Percentiles rank a stretch among this genome's conserved stretches.
phyloP scores from a whole-genome alignment of 2,113 vertebrate species.

The Nettapus auritus region DNA sequence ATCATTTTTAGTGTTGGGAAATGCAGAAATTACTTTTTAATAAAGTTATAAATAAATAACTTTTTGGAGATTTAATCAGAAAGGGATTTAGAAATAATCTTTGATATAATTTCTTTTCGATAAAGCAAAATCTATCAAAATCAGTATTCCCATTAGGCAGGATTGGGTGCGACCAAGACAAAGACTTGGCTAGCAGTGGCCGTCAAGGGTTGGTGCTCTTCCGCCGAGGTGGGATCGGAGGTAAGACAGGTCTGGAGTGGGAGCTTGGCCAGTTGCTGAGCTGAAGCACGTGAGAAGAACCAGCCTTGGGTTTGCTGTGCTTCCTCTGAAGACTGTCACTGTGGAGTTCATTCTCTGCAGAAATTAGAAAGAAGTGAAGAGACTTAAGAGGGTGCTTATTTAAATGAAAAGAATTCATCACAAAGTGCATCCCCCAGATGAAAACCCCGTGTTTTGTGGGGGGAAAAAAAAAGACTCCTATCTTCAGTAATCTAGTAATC shows the following conservation, averaged over 20 bases:
- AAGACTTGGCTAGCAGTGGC: not conserved
- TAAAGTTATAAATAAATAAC: constrained; percentile 57
- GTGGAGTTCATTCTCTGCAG: not conserved
- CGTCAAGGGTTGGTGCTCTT: constrained; percentile 41
- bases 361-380: not conserved
- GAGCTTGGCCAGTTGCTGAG: constrained; percentile 68
- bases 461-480: not conserved
- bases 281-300: not conserved
- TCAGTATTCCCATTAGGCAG: not conserved
- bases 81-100: constrained; percentile 5
- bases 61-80: not conserved
- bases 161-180: not conserved
- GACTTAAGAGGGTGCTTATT: not conserved
- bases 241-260: constrained; percentile 80
- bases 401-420: not conserved
- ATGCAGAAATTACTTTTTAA: constrained; percentile 44
- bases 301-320: not conserved
- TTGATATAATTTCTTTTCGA: not conserved
- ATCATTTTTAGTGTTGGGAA: constrained; percentile 17
- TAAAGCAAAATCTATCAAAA: not conserved
- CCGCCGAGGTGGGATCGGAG: constrained; percentile 82
- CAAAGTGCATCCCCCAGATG: not conserved
- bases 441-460: not conserved
- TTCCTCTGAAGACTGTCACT: not conserved
- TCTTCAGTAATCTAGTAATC: not conserved